Evolutionary conservation across 2,797 vertebrate species (phyloP), one percentile per base, ranked within the genome.

Genomic region (Urophycis tenuis): DNA sequence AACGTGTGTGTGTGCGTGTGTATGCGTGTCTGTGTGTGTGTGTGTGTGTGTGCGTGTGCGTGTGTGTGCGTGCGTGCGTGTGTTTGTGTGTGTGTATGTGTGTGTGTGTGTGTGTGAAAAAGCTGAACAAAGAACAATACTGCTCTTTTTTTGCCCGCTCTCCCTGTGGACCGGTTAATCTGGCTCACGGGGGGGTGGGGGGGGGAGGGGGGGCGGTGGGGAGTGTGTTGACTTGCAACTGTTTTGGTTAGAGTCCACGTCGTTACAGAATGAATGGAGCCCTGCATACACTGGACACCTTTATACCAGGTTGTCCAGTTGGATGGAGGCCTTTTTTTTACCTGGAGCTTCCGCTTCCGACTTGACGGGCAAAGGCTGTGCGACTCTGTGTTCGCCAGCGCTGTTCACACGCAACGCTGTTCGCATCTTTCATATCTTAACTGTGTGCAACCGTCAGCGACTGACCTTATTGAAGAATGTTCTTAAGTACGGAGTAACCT

Each of bases 101-200:
- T 34, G 64, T 78, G 77, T 69, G 69, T 71, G 60, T 73, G 75
- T 45, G 49, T 74, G 76, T 74, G 30, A n/a, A 71, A 73, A 73
- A 76, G 78, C 84, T 81, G 64, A 80, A 90, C 88, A 90, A 87
- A 84, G 85, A 89, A 87, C 87, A 87, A 87, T 86, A 78, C 83
- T 72, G 75, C 79, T 88, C 77, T 72, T 83, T 89, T 74, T 82
- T 76, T 74, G 71, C 11, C 71, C 74, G 17, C 69, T 75, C 76
- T 71, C 76, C 34, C 75, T 69, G 53, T 15, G 6, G 5, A 84
- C 82, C 74, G 49, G 74, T 78, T 74, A 75, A 75, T 74, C 72
- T 75, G 73, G 41, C 67, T 77, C 78, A 74, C 64, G 64, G 41
- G 73, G 36, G 32, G 33, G 72, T n/a, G 72, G 35, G 34, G 22